Conservation (phyloP, 2,888 invertebrate species). For the Cephus runcator region DNA sequence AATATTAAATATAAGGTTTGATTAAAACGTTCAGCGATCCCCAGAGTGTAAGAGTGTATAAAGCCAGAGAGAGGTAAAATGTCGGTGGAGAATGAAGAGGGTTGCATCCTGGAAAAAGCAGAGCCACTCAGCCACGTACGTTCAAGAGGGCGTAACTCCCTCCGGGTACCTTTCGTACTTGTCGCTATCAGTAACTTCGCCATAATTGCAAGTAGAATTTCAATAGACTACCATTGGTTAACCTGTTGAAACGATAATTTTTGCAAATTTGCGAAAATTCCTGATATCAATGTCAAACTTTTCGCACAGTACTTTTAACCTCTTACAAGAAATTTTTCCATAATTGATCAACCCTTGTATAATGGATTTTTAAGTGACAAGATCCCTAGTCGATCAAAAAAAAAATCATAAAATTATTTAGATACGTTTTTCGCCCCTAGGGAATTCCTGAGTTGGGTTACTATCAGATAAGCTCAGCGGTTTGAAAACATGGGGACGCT, state of each 20-base stretch:
- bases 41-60: background rate
- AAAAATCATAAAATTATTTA: background rate
- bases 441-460: background rate
- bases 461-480: background rate
- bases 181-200: background rate
- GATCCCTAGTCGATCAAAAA: background rate
- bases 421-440: background rate
- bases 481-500: background rate
- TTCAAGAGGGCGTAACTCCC: background rate
- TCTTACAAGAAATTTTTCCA: background rate
- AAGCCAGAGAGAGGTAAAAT: background rate
- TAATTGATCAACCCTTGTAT: background rate
- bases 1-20: background rate
- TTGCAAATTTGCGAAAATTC: background rate
- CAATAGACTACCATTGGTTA: background rate
- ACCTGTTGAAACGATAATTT: background rate
- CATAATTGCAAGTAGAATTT: background rate
- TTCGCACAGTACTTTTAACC: background rate
- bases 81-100: background rate
- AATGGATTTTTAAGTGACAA: background rate
- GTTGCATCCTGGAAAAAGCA: background rate
- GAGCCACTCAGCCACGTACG: background rate
- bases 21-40: constrained; percentile 3
- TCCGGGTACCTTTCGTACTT: background rate
- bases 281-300: background rate